Percentiles rank a stretch among this genome's conserved stretches.
Conservation (phyloP, 2,113 vertebrate species). For the Actinemys pallida region DNA sequence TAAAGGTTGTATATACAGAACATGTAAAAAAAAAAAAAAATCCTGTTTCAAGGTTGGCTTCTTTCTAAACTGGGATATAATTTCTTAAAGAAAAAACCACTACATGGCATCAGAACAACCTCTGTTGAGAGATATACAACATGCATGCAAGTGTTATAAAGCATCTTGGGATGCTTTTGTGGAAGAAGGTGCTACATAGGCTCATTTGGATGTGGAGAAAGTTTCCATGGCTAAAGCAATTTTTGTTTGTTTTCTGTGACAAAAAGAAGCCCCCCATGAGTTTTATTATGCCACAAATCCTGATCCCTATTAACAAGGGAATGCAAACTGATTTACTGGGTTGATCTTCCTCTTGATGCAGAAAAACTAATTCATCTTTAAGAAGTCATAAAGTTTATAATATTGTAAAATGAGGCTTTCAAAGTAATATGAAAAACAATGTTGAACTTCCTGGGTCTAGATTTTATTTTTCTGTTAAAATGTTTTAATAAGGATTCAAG, state of each 20-base stretch:
- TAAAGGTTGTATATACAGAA: slow-evolving; percentile 81
- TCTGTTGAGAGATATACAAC: slow-evolving; percentile 31
- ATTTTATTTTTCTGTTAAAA: neutral
- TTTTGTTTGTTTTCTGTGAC: slow-evolving; percentile 37
- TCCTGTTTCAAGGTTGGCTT: slow-evolving; percentile 70
- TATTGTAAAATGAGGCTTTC: neutral
- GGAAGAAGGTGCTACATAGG: slow-evolving; percentile 31
- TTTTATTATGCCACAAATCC: slow-evolving; percentile 1
- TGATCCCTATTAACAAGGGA: neutral
- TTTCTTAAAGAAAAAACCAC: slow-evolving; percentile 66
- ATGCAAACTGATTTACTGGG: neutral
- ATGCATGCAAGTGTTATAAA: slow-evolving; percentile 24
- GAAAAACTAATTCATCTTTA: neutral
- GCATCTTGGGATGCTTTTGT: slow-evolving; percentile 55
- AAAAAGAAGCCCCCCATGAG: fast-evolving
- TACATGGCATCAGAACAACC: slow-evolving; percentile 55
- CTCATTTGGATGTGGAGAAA: slow-evolving; percentile 46
- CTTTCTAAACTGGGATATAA: slow-evolving; percentile 71
- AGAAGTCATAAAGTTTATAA: neutral
- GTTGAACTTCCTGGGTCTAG: neutral
- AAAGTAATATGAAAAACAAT: neutral
- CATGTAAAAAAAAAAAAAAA: slow-evolving; percentile 56
- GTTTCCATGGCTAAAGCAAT: slow-evolving; percentile 57
- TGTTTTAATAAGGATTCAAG: slow-evolving; percentile 17
- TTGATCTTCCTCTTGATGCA: neutral